Base-by-base conservation (phyloP, 2,113 vertebrate species). In the Gambusia affinis region DNA sequence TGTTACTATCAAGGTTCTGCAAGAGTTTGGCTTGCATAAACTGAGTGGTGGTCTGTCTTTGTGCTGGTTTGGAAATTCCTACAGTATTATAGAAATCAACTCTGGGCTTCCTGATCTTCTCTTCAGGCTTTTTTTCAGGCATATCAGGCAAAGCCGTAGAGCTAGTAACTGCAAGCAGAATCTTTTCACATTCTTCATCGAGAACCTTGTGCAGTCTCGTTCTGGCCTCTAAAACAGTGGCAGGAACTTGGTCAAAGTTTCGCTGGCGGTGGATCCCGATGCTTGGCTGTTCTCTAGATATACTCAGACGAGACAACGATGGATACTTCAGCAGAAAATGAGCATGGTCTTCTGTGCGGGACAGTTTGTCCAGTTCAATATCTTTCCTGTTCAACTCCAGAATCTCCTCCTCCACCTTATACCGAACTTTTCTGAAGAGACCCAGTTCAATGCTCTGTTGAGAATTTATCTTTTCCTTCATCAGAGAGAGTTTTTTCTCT, bases 91-190 rank as follows among this genome's bases (percentile, higher is more conserved):
- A 35, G 35, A 35, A 35, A 22, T 15, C 1, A 19, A 31, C 12
- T 47, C 4, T 47, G 15, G 4, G 44, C 15, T 47, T 47, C 44
- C 14, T 47, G 44, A 19, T 47, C 15, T 4, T 4, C 30, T 35
- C 12, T 19, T 62, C 60, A n/a, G 64, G 65, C 15, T 82, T 19
- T 4, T 1, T 5, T 39, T 28, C 6, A n/a, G 15, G 8, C 31
- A n/a, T 24, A 31, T 30, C 5, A 24, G 47, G 6, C 0, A 39
- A n/a, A 37, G 39, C 28, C n/a, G 47, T 15, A 0, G 37, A 22
- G 14, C 61, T 27, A 24, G 7, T 33, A 8, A 73, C 33, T 0
- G 69, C 30, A 31, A 7, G 0, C 15, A 60, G 2, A 60, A 76
- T 54, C 0, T 69, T 74, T 28, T 54, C 3, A 72, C 61, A 64